phyloP scores from a whole-genome alignment of 2,113 vertebrate species.

The Oriolus oriolus region DNA sequence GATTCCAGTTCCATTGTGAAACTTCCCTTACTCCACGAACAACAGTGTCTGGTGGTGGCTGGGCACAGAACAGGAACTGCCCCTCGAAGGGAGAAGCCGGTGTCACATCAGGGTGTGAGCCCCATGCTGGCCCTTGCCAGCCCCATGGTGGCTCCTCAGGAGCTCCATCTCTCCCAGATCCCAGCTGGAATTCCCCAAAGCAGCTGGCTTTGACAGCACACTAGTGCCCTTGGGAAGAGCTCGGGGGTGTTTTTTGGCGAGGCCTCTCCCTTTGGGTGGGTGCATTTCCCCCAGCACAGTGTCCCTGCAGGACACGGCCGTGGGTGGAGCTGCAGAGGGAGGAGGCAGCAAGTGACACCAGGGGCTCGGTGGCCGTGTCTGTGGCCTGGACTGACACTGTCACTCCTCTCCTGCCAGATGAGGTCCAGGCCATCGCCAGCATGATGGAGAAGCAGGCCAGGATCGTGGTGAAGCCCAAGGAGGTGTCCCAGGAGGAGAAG shows the following conservation, averaged over 20 bases:
- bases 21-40: not conserved
- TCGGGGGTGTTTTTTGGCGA: not conserved
- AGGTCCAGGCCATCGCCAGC: slow-evolving; percentile 89
- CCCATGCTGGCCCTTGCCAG: not conserved
- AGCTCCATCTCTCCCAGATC: not conserved
- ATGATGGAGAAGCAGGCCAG: slow-evolving; percentile 97
- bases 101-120: not conserved
- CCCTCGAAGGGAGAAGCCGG: rapidly evolving
- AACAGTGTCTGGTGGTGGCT: not conserved
- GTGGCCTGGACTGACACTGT: not conserved
- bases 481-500: slow-evolving; percentile 82
- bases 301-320: not conserved
- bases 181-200: not conserved
- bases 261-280: not conserved
- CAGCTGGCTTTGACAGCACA: not conserved
- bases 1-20: not conserved
- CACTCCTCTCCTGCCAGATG: slow-evolving; percentile 66
- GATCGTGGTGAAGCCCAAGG: slow-evolving; percentile 91
- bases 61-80: not conserved
- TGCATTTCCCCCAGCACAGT: not conserved
- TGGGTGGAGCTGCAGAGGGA: not conserved
- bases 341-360: not conserved
- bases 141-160: not conserved
- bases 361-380: not conserved
- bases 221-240: not conserved